phyloP scores from a whole-genome alignment of 2,113 vertebrate genomes.

The Benitochromis conjunctus region DNA sequence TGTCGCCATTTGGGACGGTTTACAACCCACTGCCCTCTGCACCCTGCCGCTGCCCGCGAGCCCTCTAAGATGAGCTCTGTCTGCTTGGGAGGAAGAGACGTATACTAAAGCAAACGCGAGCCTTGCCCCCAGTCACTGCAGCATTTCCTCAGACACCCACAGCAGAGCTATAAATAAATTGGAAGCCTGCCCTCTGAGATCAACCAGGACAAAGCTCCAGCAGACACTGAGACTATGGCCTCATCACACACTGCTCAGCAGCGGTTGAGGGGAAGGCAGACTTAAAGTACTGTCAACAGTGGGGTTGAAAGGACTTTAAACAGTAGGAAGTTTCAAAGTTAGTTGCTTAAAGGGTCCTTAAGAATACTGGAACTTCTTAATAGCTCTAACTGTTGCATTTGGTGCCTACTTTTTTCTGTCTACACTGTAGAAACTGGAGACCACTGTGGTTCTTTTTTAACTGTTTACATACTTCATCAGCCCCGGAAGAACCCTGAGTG shows the following conservation, averaged over 20 bases:
- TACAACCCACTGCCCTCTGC: slow-evolving; percentile 2
- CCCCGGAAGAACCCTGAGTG: not conserved
- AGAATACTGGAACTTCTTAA: not conserved
- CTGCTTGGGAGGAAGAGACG: slow-evolving; percentile 33
- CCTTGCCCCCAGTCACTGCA: slow-evolving; percentile 32
- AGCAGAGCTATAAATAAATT: slow-evolving; percentile 58
- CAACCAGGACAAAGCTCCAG: slow-evolving; percentile 35
- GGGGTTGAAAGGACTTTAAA: not conserved
- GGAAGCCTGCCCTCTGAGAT: slow-evolving; percentile 40
- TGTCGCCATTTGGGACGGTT: slow-evolving; percentile 40
- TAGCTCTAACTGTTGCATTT: not conserved
- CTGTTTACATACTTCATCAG: not conserved
- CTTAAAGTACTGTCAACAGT: not conserved
- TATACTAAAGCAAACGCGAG: slow-evolving; percentile 27
- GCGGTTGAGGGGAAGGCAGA: not conserved
- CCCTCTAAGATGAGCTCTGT: slow-evolving; percentile 23
- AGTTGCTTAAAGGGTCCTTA: not conserved
- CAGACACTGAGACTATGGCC: slow-evolving; percentile 27
- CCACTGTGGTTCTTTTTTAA: not conserved
- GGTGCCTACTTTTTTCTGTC: not conserved
- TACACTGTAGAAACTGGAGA: not conserved
- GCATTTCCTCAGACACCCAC: slow-evolving; percentile 64
- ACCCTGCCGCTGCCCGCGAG: not conserved
- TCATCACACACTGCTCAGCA: slow-evolving; percentile 29
- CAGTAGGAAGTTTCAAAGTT: not conserved